A percentile compares a stretch with the other conserved stretches of the same genome.
phyloP scores from a whole-genome alignment of 2,797 vertebrate species.

The Vireo griseus region DNA sequence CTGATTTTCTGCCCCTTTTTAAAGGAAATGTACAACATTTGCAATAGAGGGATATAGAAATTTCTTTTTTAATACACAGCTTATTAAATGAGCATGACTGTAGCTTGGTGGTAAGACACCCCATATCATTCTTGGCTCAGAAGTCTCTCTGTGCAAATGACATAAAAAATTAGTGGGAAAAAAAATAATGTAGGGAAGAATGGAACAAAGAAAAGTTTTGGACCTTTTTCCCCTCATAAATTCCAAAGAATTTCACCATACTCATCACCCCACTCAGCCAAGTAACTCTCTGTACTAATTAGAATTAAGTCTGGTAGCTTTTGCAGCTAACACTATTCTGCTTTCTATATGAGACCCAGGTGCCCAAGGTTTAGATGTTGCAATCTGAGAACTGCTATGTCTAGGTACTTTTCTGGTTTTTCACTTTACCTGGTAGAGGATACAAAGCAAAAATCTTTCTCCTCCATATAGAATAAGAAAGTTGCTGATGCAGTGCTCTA shows the following conservation, averaged over 20 bases:
- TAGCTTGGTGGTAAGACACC: neutral
- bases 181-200: neutral
- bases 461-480: neutral
- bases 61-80: fast-evolving
- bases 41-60: neutral
- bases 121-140: neutral
- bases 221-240: neutral
- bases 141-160: neutral
- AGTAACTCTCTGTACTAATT: neutral
- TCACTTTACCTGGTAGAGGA: neutral
- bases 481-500: neutral
- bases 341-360: neutral
- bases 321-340: neutral
- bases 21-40: neutral
- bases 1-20: neutral
- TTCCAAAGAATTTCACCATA: neutral
- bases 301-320: neutral
- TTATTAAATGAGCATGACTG: neutral
- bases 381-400: neutral
- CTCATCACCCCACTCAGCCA: neutral
- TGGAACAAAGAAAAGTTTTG: neutral
- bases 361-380: neutral
- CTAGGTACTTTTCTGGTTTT: neutral
- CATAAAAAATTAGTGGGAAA: neutral
- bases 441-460: neutral